Percentiles rank a stretch among this genome's conserved stretches.
Evolutionary conservation across 2,113 vertebrate species (phyloP).

Genomic region (Dromiciops gliroides): DNA sequence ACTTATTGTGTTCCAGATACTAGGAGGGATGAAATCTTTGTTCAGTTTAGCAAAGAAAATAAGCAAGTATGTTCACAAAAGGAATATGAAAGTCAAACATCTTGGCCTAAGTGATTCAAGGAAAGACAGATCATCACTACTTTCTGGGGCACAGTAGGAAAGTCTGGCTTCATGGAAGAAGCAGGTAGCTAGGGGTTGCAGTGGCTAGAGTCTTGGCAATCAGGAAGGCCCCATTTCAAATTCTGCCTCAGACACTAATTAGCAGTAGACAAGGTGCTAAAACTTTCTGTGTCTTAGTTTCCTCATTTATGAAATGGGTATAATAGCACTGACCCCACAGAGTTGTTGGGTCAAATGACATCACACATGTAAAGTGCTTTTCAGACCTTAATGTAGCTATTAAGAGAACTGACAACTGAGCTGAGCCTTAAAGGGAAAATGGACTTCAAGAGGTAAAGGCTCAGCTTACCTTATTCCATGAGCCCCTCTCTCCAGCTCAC

Average conservation of each 20-base stretch:
- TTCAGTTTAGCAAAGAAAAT: neutral
- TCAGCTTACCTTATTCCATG: too few relatives aligned
- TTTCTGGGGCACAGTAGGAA: neutral
- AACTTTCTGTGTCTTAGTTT: neutral
- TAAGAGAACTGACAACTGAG: neutral
- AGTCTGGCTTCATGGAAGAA: neutral
- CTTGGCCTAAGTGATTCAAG: neutral
- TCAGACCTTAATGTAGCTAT: neutral
- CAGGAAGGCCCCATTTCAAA: neutral
- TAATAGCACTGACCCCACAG: neutral
- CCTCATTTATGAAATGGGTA: neutral
- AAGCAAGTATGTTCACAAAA: neutral
- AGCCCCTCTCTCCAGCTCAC: too few relatives aligned
- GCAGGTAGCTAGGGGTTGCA: neutral
- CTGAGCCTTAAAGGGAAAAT: too few relatives aligned
- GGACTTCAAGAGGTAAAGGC: too few relatives aligned
- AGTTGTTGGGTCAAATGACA: neutral
- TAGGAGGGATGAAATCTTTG: neutral
- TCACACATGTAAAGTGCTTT: neutral
- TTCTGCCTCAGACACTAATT: neutral
- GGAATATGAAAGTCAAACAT: neutral
- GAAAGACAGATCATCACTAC: neutral
- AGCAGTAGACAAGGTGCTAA: neutral
- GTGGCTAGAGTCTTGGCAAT: neutral
- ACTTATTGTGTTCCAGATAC: neutral